A percentile compares a stretch with the other conserved stretches of the same genome.
Evolutionary conservation across 2,888 invertebrate species (phyloP).

Genomic region (Platycheirus albimanus): DNA sequence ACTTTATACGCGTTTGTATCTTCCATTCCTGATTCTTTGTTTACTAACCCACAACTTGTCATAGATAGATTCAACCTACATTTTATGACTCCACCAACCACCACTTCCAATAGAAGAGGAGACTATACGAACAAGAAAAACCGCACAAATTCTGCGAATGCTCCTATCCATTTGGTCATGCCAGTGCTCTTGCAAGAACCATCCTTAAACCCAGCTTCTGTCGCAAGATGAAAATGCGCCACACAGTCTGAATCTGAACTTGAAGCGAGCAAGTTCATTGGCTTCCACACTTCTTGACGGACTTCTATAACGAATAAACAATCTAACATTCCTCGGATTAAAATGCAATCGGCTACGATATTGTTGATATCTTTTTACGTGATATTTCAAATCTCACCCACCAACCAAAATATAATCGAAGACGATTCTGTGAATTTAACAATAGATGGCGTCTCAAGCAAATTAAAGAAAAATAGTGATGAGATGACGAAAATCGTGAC

Average conservation of each 20-base stretch:
- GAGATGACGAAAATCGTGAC: slow-evolving; percentile 77
- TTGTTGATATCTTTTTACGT: slow-evolving; percentile 49
- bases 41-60: slow-evolving; percentile 52
- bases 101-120: slow-evolving; percentile 16
- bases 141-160: slow-evolving; percentile 18
- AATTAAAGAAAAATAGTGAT: slow-evolving; percentile 40
- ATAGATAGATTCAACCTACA: slow-evolving; percentile 58
- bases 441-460: slow-evolving; percentile 52
- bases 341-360: slow-evolving; percentile 60
- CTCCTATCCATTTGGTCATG: neutral
- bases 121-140: slow-evolving; percentile 5
- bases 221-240: slow-evolving; percentile 16
- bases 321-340: slow-evolving; percentile 4
- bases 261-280: slow-evolving; percentile 54
- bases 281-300: neutral
- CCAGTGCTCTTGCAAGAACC: slow-evolving; percentile 46
- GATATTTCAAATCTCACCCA: slow-evolving; percentile 46
- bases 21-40: slow-evolving; percentile 33
- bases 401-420: slow-evolving; percentile 55
- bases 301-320: too few relatives aligned
- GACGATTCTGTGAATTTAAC: slow-evolving; percentile 39
- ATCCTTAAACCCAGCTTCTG: slow-evolving; percentile 55
- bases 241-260: slow-evolving; percentile 55
- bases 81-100: slow-evolving; percentile 11
- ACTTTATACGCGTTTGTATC: slow-evolving; percentile 23